These are phyloP conservation scores for Doris montereyensis DNA, from an alignment of 2,888 invertebrate species.

Conservation along the genomic window DNA sequence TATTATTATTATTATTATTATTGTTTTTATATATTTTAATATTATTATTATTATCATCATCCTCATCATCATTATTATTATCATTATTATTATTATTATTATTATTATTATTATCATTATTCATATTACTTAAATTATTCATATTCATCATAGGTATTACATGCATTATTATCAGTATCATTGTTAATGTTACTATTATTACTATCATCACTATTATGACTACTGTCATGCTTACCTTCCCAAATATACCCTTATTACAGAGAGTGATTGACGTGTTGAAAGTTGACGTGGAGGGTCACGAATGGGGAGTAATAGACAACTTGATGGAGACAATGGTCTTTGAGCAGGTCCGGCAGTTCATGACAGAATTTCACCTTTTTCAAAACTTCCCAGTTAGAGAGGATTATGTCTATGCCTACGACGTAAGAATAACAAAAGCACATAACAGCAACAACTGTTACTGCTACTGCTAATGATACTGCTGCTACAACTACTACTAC, in stretches of 20 bases:
- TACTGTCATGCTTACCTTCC: not conserved
- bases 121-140: too few species aligned
- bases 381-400: constrained; percentile 18
- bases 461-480: too few species aligned
- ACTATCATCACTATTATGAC: too few species aligned
- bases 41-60: constrained; percentile 6
- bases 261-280: constrained; percentile 37
- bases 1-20: constrained; percentile 20
- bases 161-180: too few species aligned
- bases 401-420: constrained; percentile 29
- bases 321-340: constrained; percentile 29
- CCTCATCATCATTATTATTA: not conserved
- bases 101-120: constrained; percentile 11
- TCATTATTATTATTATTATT: not conserved
- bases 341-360: constrained; percentile 28
- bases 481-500: too few species aligned
- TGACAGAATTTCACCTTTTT: constrained; percentile 40
- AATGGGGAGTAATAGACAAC: constrained; percentile 36
- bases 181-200: too few species aligned
- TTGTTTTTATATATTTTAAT: not conserved
- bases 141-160: too few species aligned
- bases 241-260: constrained; percentile 21
- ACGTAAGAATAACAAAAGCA: constrained; percentile 22
- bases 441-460: too few species aligned
- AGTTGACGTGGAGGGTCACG: constrained; percentile 35